phyloP scores from a whole-genome alignment of 2,888 invertebrate species.

The Nymphalis polychloros region DNA sequence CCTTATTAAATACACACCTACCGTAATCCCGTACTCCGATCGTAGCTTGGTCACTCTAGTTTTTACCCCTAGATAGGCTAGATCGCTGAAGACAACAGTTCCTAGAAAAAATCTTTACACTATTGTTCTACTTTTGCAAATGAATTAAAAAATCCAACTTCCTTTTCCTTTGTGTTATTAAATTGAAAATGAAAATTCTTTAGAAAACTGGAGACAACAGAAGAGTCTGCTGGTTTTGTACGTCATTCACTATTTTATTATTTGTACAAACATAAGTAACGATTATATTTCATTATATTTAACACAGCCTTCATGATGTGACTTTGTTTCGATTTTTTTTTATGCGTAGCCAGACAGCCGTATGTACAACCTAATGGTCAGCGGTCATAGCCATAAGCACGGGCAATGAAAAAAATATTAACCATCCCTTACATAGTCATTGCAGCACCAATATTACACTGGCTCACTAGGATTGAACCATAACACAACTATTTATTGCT shows the following conservation, averaged over 20 bases:
- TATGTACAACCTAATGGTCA: too few relatives aligned
- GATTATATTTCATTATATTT: neutral
- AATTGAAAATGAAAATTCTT: constrained; percentile 5
- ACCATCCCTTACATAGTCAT: too few relatives aligned
- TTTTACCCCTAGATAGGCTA: neutral
- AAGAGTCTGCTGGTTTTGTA: neutral
- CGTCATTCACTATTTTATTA: neutral
- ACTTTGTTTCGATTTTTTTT: too few relatives aligned
- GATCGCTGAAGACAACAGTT: neutral
- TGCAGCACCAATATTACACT: too few relatives aligned
- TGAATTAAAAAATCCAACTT: neutral
- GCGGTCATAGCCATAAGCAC: too few relatives aligned
- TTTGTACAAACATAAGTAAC: neutral
- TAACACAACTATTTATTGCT: too few relatives aligned
- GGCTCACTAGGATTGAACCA: too few relatives aligned
- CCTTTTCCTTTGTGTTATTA: neutral
- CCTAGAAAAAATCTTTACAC: constrained; percentile 1
- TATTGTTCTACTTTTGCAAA: neutral
- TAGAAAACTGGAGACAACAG: neutral
- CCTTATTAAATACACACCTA: neutral
- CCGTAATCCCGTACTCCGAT: neutral
- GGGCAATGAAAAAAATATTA: too few relatives aligned
- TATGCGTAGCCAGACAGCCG: too few relatives aligned
- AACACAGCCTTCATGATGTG: neutral
- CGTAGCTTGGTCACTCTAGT: neutral